phyloP scores from a whole-genome alignment of 2,888 invertebrate genomes.

The Vanessa cardui region DNA sequence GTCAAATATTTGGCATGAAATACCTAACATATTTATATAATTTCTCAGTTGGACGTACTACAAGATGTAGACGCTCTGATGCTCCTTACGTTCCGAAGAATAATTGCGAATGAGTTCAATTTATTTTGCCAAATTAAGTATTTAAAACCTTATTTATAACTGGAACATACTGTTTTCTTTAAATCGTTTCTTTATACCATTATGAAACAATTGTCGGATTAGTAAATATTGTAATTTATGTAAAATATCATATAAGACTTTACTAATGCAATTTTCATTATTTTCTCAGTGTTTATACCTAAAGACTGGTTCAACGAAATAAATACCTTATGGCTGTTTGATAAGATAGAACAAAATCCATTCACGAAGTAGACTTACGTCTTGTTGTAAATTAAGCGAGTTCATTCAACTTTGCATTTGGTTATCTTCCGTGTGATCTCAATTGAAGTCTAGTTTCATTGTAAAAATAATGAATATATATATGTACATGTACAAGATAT shows the following conservation, averaged over 20 bases:
- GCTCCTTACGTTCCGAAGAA: too few species aligned
- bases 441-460: background rate
- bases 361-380: slow-evolving; percentile 36
- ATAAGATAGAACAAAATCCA: slow-evolving; percentile 33
- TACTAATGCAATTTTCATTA: background rate
- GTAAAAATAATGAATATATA: background rate
- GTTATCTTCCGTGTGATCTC: slow-evolving; percentile 42
- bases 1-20: too few species aligned
- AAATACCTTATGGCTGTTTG: slow-evolving; percentile 6
- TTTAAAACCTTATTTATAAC: background rate
- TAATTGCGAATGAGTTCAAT: too few species aligned
- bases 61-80: too few species aligned
- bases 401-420: slow-evolving; percentile 57
- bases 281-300: background rate
- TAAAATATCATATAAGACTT: background rate
- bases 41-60: too few species aligned
- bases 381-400: slow-evolving; percentile 51
- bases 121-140: too few species aligned
- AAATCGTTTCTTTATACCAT: background rate
- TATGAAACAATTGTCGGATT: background rate
- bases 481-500: too few species aligned
- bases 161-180: background rate
- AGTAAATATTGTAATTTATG: slow-evolving; percentile 6
- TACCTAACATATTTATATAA: too few species aligned
- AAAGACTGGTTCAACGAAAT: background rate